These are phyloP conservation scores for Epirrita christyi DNA, from an alignment of 2,888 invertebrate species.

Conservation along the genomic window DNA sequence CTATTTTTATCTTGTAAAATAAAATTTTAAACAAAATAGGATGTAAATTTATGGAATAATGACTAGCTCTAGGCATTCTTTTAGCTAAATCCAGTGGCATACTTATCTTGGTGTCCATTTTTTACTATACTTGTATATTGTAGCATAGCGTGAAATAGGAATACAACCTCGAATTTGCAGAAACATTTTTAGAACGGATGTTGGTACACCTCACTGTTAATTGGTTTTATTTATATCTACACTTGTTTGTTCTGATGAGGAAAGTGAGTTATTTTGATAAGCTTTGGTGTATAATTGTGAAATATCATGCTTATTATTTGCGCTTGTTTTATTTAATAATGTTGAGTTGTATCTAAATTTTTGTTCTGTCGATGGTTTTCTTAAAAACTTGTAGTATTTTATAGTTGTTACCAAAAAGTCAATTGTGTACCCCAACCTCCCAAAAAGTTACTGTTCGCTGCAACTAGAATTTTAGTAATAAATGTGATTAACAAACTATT, in stretches of 20 bases:
- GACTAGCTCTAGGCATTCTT: constrained; percentile 74
- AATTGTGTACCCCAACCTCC: constrained; percentile 59
- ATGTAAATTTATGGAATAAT: constrained; percentile 42
- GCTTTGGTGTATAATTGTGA: constrained; percentile 42
- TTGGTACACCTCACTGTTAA: constrained; percentile 54
- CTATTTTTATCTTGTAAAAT: constrained; percentile 52
- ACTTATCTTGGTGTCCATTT: constrained; percentile 60
- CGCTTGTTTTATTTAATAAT: constrained; percentile 53
- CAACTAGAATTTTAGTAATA: constrained; percentile 77
- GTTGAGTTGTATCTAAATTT: constrained; percentile 58
- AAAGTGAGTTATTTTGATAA: constrained; percentile 52
- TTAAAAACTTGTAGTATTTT: constrained; percentile 53
- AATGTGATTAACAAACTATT: constrained; percentile 71
- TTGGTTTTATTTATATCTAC: constrained; percentile 45
- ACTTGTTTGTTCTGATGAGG: constrained; percentile 49
- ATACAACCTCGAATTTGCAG: constrained; percentile 45
- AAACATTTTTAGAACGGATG: constrained; percentile 40
- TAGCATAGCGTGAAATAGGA: constrained; percentile 48
- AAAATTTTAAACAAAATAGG: constrained; percentile 46
- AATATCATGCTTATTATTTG: constrained; percentile 50
- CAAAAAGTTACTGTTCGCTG: constrained; percentile 65
- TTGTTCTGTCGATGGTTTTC: constrained; percentile 62
- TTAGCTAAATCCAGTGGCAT: constrained; percentile 60
- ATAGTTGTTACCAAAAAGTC: constrained; percentile 76
- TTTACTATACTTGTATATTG: constrained; percentile 64